Base-by-base conservation (phyloP, 2,888 invertebrate genomes). In the Blomia tropicalis region DNA sequence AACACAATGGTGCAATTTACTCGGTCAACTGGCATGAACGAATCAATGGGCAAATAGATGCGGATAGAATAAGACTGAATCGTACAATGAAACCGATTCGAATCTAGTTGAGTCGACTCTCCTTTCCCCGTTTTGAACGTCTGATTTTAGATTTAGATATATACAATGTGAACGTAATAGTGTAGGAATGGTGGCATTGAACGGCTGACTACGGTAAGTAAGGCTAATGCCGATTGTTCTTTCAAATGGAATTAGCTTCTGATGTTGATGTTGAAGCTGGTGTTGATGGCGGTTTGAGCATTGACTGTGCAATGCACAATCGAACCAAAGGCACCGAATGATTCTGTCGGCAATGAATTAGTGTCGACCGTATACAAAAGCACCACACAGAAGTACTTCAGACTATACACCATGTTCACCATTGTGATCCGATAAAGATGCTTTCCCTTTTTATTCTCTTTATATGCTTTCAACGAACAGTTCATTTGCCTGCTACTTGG, bases 171-270 rank as follows among this genome's bases (percentile, higher is more conserved):
- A n/a, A n/a, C n/a, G n/a, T n/a, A n/a, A n/a, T n/a, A n/a, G n/a
- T n/a, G n/a, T n/a, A n/a, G n/a, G n/a, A 36, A 36, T 36, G 36
- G 36, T 36, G 36, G 36, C 7, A 36, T 11, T 36, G 17, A 36
- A 17, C 17, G 36, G 7, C 41, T 41, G 41, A n/a, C 41, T 41
- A 41, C 41, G n/a, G 41, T 41, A 41, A 41, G n/a, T 41, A 41
- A 41, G n/a, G 27, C 22, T 47, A 47, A 47, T 47, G 51, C 51
- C 51, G 27, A 47, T 47, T 47, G 51, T 47, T 47, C 7, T 47
- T 47, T 22, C 51, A 47, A 47, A 47, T 27, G 14, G 51, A 47
- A 47, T 47, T 47, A 25, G 51, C 22, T 7, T 17, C 41, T 41
- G 41, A 17, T 14, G 14, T 41, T n/a, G n/a, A 41, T 41, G 41